Percentiles rank a stretch among this genome's conserved stretches.
These are phyloP conservation scores for Drosophila mojavensis DNA, from an alignment of 1,140 invertebrate species.

Conservation along the genomic window DNA sequence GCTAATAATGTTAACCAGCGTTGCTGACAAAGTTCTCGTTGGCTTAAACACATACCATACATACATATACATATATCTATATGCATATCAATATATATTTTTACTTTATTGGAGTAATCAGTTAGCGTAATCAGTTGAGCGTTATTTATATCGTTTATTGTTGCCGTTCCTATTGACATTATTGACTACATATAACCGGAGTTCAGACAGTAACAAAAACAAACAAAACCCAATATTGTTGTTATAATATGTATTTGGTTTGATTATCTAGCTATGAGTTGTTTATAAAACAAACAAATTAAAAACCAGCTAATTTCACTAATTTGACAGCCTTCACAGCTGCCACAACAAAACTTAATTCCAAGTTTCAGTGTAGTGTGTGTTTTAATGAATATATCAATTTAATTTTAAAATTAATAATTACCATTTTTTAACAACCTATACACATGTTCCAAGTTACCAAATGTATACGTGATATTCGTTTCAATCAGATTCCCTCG, in stretches of 20 bases:
- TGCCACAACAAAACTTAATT: slow-evolving; percentile 43
- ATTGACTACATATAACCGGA: slow-evolving; percentile 53
- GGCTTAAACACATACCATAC: slow-evolving; percentile 12
- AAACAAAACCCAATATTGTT: slow-evolving; percentile 44
- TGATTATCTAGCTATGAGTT: slow-evolving; percentile 66
- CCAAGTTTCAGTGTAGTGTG: slow-evolving; percentile 76
- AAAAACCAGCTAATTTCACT: slow-evolving; percentile 75
- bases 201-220: slow-evolving; percentile 69
- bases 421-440: slow-evolving; percentile 70
- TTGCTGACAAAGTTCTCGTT: slow-evolving; percentile 59
- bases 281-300: slow-evolving; percentile 44
- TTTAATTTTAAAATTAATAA: slow-evolving; percentile 47
- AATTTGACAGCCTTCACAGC: slow-evolving; percentile 62
- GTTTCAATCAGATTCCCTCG: slow-evolving; percentile 55
- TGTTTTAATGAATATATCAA: slow-evolving; percentile 62
- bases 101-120: slow-evolving; percentile 33
- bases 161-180: slow-evolving; percentile 49
- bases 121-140: slow-evolving; percentile 63
- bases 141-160: slow-evolving; percentile 51
- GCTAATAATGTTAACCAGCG: slow-evolving; percentile 69
- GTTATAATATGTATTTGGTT: slow-evolving; percentile 61
- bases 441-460: slow-evolving; percentile 81
- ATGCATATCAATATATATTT: slow-evolving; percentile 18
- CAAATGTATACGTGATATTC: slow-evolving; percentile 26
- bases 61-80: slow-evolving; percentile 4